Evolutionary conservation across 37 sponge, comb jelly and placozoan genomes (phyloP), one percentile per base, ranked within the genome.

Genomic region (Mnemiopsis leidyi): DNA sequence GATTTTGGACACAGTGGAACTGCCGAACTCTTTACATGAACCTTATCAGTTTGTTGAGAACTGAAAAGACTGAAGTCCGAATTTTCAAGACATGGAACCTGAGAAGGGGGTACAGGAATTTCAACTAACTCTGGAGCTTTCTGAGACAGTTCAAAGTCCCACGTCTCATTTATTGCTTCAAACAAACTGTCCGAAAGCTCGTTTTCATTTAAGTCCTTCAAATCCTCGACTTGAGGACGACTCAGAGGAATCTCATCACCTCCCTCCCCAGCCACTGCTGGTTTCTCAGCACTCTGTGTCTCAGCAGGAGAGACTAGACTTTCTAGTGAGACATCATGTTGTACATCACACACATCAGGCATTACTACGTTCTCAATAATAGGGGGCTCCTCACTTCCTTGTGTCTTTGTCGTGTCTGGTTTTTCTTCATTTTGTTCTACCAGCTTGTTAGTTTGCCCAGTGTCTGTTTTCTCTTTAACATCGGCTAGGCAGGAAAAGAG

Each of bases 261-360:
- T 32, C 18, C 36, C 16, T 77, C 20, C 33, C 0, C 18, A 31
- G 16, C 18, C 35, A 16, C 1, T 1, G 9, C 0, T 3, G 34
- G 1, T 77, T 77, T 18, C 3, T 28, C 73, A 69, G 1, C 73
- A 20, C 29, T 5, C 2, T 21, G 1, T 69, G 7, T 25, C 2
- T 69, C n/a, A 23, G 24, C 28, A 28, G 73, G 73, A 16, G 79
- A 31, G 36, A 32, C 18, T 3, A 77, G 18, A 34, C 33, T 36
- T 36, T 77, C 79, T 21, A 77, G 33, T 28, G 79, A 77, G 20
- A 77, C 79, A 77, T 77, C 79, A 34, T 77, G 79, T 36, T 77
- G 79, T 28, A 77, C 35, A 36, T 77, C 79, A 32, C 33, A 28
- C 21, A 32, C 35, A 32, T 26, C 35, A 18, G 61, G 61, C 13